A percentile compares a stretch with the other conserved stretches of the same genome.
Evolutionary conservation across 2,113 vertebrate species (phyloP).

Genomic region (Bagarius yarrelli): DNA sequence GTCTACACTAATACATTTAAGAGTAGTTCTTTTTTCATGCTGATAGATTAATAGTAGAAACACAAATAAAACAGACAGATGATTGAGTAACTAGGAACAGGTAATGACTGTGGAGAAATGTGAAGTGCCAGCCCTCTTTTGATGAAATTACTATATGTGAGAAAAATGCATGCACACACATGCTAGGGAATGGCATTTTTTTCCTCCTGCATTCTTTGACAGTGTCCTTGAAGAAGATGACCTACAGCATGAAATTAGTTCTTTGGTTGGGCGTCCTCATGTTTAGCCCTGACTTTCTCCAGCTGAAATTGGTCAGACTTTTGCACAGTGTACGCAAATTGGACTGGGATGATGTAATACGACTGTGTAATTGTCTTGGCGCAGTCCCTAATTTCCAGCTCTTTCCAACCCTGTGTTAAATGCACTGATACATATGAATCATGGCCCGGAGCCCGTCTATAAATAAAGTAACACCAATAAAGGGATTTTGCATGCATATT

Average conservation of each 20-base stretch:
- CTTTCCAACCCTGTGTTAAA: constrained; percentile 4
- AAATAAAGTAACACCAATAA: too few species aligned
- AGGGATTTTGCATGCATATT: too few species aligned
- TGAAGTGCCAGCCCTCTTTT: neutral
- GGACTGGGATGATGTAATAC: neutral
- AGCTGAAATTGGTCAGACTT: neutral
- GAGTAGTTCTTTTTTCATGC: too few species aligned
- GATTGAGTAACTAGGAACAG: neutral
- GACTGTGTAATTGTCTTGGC: constrained; percentile 8
- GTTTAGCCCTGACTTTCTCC: constrained; percentile 5
- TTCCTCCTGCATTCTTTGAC: neutral
- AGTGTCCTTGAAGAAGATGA: constrained; percentile 13
- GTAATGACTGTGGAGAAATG: constrained; percentile 3
- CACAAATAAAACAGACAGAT: neutral
- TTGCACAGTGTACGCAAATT: neutral
- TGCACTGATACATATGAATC: too few species aligned
- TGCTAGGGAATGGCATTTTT: neutral
- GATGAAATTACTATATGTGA: constrained; percentile 22
- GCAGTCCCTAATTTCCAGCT: neutral
- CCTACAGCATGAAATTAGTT: constrained; percentile 44
- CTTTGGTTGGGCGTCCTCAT: neutral
- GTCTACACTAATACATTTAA: neutral
- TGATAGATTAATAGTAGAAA: neutral
- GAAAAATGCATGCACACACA: neutral
- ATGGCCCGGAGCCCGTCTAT: too few species aligned